Evolutionary conservation across 2,797 vertebrate species (phyloP).

Genomic region (Morelia viridis): DNA sequence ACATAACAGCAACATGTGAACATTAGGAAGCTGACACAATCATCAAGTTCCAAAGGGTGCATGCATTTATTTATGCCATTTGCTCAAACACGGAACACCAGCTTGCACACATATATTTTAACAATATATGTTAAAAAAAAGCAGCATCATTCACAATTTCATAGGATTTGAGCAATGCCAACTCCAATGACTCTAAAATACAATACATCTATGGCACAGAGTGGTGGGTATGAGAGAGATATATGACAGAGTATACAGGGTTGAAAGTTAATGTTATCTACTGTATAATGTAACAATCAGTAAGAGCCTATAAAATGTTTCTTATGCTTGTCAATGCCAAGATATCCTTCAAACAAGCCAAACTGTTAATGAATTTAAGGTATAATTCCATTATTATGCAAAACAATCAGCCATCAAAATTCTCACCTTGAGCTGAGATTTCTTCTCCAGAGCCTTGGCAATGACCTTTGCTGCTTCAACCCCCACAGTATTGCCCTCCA

Average conservation of each 20-base stretch:
- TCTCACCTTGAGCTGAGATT: slow-evolving; percentile 87
- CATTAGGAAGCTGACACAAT: neutral
- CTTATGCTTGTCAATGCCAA: neutral
- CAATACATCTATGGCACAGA: neutral
- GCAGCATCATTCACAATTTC: neutral
- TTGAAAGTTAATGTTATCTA: neutral
- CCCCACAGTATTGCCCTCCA: slow-evolving; percentile 95
- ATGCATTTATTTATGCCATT: neutral
- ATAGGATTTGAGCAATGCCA: neutral
- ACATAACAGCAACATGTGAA: neutral
- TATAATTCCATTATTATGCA: neutral
- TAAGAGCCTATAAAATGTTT: neutral
- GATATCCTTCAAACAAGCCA: neutral
- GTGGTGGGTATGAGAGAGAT: neutral
- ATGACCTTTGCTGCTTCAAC: slow-evolving; percentile 93
- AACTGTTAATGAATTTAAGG: neutral
- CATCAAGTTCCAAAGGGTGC: neutral
- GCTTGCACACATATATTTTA: neutral
- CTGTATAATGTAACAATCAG: neutral
- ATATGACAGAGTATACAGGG: neutral
- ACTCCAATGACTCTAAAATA: neutral
- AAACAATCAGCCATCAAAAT: neutral
- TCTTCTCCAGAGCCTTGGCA: slow-evolving; percentile 90
- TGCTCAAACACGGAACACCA: neutral
- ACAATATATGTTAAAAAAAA: neutral